These are phyloP conservation scores for Manacus vitellinus DNA, from an alignment of 2,113 vertebrate species.

Conservation along the genomic window DNA sequence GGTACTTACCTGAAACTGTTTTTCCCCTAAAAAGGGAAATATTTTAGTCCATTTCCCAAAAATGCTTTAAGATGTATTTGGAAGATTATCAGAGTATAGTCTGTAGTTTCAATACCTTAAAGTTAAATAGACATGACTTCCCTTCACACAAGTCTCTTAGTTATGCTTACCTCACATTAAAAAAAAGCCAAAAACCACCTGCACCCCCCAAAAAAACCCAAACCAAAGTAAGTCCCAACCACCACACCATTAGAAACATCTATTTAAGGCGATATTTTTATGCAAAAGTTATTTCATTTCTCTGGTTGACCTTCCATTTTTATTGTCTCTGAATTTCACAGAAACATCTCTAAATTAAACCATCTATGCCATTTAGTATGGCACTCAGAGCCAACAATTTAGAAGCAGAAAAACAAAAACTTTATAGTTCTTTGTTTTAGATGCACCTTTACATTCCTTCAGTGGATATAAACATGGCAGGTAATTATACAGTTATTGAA, in stretches of 20 bases:
- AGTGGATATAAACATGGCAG: background rate
- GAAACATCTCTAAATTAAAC: background rate
- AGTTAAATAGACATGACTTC: background rate
- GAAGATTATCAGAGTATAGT: background rate
- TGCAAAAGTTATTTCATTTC: background rate
- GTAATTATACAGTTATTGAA: background rate
- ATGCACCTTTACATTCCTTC: background rate
- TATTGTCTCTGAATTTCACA: background rate
- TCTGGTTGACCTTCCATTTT: background rate
- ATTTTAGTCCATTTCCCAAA: background rate
- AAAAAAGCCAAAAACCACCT: background rate
- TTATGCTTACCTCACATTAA: background rate
- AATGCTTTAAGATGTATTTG: background rate
- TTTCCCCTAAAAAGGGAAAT: background rate
- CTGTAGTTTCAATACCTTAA: background rate
- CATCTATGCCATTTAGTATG: background rate
- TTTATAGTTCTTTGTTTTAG: background rate
- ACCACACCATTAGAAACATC: background rate
- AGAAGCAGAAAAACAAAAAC: background rate
- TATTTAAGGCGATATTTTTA: background rate
- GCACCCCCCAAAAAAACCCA: background rate
- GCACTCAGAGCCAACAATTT: background rate
- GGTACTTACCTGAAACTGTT: background rate
- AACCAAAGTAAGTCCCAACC: background rate
- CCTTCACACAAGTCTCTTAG: background rate